Evolutionary conservation across 2,797 vertebrate genomes (phyloP).

Genomic region (Salmo trutta): DNA sequence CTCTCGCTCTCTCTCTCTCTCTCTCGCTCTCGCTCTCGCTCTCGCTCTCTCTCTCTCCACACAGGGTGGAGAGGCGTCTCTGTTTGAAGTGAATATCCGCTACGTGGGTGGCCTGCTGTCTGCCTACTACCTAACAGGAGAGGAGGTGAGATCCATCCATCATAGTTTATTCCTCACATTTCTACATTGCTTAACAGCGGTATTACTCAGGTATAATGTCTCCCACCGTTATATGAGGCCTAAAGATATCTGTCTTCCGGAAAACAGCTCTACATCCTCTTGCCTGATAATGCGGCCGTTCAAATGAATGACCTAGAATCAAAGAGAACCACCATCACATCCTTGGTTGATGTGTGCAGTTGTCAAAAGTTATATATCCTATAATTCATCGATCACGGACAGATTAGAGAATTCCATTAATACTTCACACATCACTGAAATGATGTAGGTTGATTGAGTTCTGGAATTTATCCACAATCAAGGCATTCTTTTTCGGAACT

Average conservation of each 20-base stretch:
- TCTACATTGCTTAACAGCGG: not conserved
- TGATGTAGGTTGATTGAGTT: not conserved
- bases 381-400: not conserved
- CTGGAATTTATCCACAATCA: not conserved
- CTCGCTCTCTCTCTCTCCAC: not conserved
- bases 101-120: slow-evolving; percentile 82
- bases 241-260: not conserved
- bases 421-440: not conserved
- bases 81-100: slow-evolving; percentile 85
- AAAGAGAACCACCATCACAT: not conserved
- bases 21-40: not conserved
- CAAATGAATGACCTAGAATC: not conserved
- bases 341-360: not conserved
- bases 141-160: slow-evolving; percentile 61
- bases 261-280: not conserved
- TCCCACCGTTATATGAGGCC: not conserved
- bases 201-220: not conserved
- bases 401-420: not conserved
- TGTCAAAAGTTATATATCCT: not conserved
- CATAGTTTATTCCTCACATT: not conserved
- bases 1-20: not conserved
- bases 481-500: not conserved
- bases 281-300: not conserved
- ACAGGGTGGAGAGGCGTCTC: slow-evolving; percentile 69
- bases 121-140: slow-evolving; percentile 81